These are phyloP conservation scores for Acinonyx jubatus DNA, from an alignment of 2,113 vertebrate genomes.

Conservation along the genomic window DNA sequence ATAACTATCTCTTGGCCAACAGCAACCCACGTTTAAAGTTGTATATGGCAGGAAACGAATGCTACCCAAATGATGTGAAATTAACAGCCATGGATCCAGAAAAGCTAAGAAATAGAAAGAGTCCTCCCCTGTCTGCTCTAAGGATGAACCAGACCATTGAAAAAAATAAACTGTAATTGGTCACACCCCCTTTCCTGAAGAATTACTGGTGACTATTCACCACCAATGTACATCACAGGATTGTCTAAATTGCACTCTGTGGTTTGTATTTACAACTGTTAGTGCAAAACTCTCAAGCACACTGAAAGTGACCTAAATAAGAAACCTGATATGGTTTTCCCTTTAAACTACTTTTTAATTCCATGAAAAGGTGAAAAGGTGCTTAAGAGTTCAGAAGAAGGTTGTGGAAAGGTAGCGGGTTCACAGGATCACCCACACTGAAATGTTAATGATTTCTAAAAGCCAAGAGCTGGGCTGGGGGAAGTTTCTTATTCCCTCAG, in stretches of 20 bases:
- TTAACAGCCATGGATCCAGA: neutral
- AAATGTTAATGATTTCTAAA: slow-evolving; percentile 80
- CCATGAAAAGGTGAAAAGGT: slow-evolving; percentile 64
- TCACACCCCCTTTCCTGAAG: neutral
- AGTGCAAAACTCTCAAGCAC: slow-evolving; percentile 27
- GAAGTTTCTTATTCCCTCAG: slow-evolving; percentile 48
- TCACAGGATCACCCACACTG: slow-evolving; percentile 53
- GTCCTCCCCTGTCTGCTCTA: neutral
- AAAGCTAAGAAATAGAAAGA: neutral
- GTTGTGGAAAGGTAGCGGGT: slow-evolving; percentile 38
- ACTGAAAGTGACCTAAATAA: slow-evolving; percentile 47
- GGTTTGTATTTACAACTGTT: slow-evolving; percentile 16
- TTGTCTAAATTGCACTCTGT: neutral
- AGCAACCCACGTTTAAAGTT: neutral
- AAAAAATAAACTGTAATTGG: neutral
- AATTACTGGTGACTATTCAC: neutral
- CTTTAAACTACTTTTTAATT: slow-evolving; percentile 59
- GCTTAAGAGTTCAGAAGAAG: slow-evolving; percentile 49
- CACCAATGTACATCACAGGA: neutral
- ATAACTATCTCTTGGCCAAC: neutral
- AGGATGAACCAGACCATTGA: neutral
- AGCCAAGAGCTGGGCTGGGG: slow-evolving; percentile 65
- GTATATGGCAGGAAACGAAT: neutral
- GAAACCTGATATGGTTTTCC: slow-evolving; percentile 20
- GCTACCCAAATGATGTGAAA: neutral